phyloP scores from a whole-genome alignment of 2,797 vertebrate genomes.

The Sebastes paucispinis region DNA sequence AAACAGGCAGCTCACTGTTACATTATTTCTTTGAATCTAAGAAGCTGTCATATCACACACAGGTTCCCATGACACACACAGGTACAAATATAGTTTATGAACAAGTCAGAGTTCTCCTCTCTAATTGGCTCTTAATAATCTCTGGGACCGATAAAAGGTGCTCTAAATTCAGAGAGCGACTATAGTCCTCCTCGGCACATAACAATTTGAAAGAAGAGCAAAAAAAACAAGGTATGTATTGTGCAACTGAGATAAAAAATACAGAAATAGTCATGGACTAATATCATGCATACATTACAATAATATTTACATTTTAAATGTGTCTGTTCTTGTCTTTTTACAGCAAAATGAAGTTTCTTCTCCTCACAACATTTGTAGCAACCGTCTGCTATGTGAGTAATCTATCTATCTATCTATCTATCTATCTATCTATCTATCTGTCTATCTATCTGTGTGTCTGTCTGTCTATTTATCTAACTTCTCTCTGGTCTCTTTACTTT shows the following conservation, averaged over 20 bases:
- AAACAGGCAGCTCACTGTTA: conserved; percentile 7
- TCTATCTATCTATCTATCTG: neutral
- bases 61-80: conserved; percentile 44
- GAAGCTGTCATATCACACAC: conserved; percentile 34
- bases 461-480: neutral
- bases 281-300: neutral
- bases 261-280: neutral
- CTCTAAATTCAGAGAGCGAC: conserved; percentile 24
- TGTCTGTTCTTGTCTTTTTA: neutral
- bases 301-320: neutral
- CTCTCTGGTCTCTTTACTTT: conserved; percentile 21
- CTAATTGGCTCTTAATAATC: conserved; percentile 72
- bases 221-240: conserved; percentile 26
- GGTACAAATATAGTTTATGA: conserved; percentile 55
- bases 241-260: neutral
- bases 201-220: conserved; percentile 3
- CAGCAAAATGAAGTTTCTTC: conserved; percentile 70
- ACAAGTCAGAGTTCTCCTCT: conserved; percentile 42
- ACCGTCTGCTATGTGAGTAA: conserved; percentile 66
- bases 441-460: neutral
- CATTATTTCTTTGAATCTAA: conserved; percentile 37
- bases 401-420: neutral
- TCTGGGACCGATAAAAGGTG: conserved; percentile 68
- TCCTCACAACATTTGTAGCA: conserved; percentile 47
- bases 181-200: conserved; percentile 26